Evolutionary conservation across 2,113 vertebrate genomes (phyloP).

Genomic region (Donacobius atricapilla): DNA sequence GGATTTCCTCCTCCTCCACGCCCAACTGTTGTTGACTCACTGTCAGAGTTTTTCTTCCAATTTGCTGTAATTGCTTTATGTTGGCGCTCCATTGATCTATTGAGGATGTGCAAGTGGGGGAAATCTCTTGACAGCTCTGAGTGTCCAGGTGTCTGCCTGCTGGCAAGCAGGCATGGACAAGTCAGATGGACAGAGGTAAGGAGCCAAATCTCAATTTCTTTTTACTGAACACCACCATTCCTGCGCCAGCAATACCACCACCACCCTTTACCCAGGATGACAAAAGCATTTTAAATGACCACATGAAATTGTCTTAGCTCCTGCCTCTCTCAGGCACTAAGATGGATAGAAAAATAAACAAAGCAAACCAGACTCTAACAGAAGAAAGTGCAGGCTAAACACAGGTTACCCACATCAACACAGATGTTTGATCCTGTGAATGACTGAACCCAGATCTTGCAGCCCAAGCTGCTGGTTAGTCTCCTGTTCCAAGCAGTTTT

Average conservation of each 20-base stretch:
- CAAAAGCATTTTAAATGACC: neutral
- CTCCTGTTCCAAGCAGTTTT: neutral
- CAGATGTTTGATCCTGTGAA: neutral
- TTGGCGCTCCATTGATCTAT: neutral
- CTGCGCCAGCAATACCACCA: neutral
- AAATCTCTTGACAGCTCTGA: neutral
- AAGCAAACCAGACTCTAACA: neutral
- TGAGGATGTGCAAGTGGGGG: rapidly evolving
- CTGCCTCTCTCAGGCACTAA: neutral
- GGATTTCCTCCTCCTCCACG: neutral
- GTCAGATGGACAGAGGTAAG: neutral
- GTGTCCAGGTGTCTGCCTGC: neutral
- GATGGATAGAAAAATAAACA: neutral
- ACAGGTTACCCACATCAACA: neutral
- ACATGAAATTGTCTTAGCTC: neutral
- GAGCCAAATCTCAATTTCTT: neutral
- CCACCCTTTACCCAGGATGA: neutral
- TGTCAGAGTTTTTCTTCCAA: neutral
- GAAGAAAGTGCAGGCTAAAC: neutral
- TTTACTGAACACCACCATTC: neutral
- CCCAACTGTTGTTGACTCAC: neutral
- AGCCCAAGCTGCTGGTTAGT: neutral
- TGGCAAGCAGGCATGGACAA: neutral
- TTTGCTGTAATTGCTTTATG: neutral
- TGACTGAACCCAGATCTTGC: neutral